phyloP scores from a whole-genome alignment of 1,140 invertebrate species.

The Berghia stephanieae region DNA sequence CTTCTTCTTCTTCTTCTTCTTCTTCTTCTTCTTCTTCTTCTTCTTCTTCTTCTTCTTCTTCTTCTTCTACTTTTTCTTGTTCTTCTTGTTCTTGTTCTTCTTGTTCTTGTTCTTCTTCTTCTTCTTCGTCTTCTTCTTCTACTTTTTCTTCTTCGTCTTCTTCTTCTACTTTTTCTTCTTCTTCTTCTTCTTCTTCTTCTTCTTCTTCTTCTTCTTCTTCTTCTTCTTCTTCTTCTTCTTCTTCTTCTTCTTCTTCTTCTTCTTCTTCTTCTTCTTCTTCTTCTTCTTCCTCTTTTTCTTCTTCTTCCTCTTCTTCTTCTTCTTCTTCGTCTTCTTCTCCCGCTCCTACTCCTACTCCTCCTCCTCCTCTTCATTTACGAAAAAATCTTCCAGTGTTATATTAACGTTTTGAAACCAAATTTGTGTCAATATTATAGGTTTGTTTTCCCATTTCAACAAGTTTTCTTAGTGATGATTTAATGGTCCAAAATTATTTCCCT shows the following conservation, averaged over 20 bases:
- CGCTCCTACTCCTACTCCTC: background rate
- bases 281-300: background rate
- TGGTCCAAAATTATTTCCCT: too few relatives aligned
- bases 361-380: background rate
- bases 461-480: too few relatives aligned
- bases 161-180: slow-evolving; percentile 17
- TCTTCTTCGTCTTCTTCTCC: background rate
- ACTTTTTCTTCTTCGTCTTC: slow-evolving; percentile 9
- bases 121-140: slow-evolving; percentile 18
- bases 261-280: slow-evolving; percentile 21
- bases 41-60: background rate
- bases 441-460: too few relatives aligned
- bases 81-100: slow-evolving; percentile 1
- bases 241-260: slow-evolving; percentile 22
- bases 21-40: background rate
- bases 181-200: slow-evolving; percentile 21
- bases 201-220: slow-evolving; percentile 22
- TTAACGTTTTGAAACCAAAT: too few relatives aligned
- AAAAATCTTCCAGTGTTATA: too few relatives aligned
- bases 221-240: slow-evolving; percentile 22
- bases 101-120: slow-evolving; percentile 17
- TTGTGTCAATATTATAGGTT: too few relatives aligned
- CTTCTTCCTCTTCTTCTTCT: background rate
- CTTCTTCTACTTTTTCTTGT: background rate
- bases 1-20: background rate